Conservation (phyloP, 2,797 vertebrate species). For the Stomatorhinus walkeri region DNA sequence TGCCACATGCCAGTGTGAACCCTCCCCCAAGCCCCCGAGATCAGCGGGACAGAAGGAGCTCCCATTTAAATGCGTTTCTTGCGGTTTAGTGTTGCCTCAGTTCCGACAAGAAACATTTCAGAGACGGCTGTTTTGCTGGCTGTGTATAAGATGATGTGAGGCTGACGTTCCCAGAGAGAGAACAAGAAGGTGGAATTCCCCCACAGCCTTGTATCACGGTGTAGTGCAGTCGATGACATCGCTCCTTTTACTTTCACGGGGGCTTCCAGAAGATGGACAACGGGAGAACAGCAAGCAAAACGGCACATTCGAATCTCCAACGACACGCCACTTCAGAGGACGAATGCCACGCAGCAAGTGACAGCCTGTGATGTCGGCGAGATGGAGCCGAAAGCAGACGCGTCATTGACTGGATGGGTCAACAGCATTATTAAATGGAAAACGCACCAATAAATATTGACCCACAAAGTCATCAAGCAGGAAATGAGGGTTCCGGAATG, state of each 20-base stretch:
- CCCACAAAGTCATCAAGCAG: not conserved
- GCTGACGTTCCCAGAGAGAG: not conserved
- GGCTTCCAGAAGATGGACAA: not conserved
- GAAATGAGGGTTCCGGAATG: conserved; percentile 12
- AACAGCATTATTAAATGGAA: not conserved
- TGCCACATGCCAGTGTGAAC: not conserved
- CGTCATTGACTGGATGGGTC: not conserved
- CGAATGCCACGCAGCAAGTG: not conserved
- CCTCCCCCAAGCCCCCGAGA: not conserved
- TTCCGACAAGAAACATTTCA: not conserved
- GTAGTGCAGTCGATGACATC: not conserved
- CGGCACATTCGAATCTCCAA: not conserved
- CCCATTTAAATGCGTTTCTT: not conserved
- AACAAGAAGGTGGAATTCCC: not conserved
- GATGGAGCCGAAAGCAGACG: not conserved
- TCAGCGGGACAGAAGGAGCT: not conserved
- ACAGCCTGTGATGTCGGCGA: not conserved
- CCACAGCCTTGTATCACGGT: not conserved
- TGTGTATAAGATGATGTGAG: not conserved
- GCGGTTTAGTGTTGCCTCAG: not conserved
- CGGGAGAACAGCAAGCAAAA: not conserved
- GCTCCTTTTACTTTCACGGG: not conserved
- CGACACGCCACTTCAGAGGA: not conserved
- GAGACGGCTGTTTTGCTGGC: not conserved
- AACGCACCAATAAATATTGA: not conserved